Evolutionary conservation across 2,797 vertebrate genomes (phyloP).

Genomic region (Mormyrus hasselquistii): DNA sequence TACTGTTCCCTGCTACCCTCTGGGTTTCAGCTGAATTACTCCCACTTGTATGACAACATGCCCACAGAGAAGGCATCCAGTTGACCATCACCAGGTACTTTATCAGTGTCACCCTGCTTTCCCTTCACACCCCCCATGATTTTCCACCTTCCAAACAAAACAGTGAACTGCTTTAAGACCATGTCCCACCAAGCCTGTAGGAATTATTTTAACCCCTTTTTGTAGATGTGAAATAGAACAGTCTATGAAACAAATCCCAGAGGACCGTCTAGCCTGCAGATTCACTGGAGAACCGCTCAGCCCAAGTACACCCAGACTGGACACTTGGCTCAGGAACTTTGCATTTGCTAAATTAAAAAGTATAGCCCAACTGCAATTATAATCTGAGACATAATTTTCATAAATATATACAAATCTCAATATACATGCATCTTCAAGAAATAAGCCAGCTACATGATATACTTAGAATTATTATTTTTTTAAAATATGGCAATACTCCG

Average conservation of each 20-base stretch:
- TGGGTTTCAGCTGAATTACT: neutral
- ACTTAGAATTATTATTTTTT: conserved; percentile 9
- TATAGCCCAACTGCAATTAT: neutral
- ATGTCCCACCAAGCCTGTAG: neutral
- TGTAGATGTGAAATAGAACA: neutral
- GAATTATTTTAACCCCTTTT: neutral
- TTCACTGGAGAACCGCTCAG: neutral
- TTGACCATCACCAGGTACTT: neutral
- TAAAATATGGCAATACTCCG: conserved; percentile 20
- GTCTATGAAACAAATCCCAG: neutral
- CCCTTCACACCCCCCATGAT: neutral
- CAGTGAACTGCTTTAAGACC: neutral
- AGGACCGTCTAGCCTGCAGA: neutral
- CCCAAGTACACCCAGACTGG: neutral
- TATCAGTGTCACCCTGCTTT: neutral
- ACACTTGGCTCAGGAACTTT: conserved; percentile 3
- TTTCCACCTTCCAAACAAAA: neutral
- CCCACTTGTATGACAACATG: neutral
- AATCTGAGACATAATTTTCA: conserved; percentile 13
- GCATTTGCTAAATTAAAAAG: neutral
- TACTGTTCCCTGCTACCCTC: neutral
- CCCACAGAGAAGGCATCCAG: neutral
- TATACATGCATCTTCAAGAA: conserved; percentile 14
- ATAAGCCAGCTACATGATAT: neutral
- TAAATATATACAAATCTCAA: conserved; percentile 7